phyloP scores from a whole-genome alignment of 1,140 invertebrate species.

The Pachyrhynchus sulphureomaculatus region DNA sequence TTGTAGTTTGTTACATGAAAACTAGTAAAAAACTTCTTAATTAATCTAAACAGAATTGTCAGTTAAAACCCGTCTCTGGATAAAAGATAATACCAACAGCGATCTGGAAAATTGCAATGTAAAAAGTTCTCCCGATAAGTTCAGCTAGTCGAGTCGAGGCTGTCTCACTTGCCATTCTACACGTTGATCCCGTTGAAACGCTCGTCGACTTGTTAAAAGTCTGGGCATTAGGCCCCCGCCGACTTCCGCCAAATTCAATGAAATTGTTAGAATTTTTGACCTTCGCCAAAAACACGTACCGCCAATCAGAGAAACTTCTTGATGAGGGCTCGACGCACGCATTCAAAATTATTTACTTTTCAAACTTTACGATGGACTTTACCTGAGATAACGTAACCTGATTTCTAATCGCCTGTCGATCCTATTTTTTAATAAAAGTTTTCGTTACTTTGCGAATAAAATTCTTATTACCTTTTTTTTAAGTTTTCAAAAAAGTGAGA shows the following conservation, averaged over 20 bases:
- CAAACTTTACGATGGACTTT: constrained; percentile 27
- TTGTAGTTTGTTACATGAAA: no score
- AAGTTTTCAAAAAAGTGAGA: no score
- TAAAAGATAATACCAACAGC: constrained; percentile 35
- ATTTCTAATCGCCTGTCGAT: no score
- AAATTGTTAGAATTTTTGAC: constrained; percentile 36
- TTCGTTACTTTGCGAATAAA: no score
- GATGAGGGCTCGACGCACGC: constrained; percentile 32
- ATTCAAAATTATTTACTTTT: constrained; percentile 35
- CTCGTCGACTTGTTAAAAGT: constrained; percentile 34
- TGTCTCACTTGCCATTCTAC: constrained; percentile 28
- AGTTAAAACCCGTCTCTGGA: constrained; percentile 28
- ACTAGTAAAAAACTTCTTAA: no score
- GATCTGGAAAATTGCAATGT: constrained; percentile 34
- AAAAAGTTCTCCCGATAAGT: constrained; percentile 29
- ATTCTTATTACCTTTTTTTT: no score
- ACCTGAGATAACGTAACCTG: constrained; percentile 25
- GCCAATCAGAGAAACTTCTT: constrained; percentile 34
- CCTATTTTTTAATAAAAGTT: no score
- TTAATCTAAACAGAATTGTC: no score
- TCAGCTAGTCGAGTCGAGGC: constrained; percentile 19
- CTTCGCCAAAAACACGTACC: constrained; percentile 36
- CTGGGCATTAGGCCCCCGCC: constrained; percentile 29
- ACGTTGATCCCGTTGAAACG: constrained; percentile 31
- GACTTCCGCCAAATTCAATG: constrained; percentile 36